phyloP scores from a whole-genome alignment of 2,797 vertebrate genomes.

The Chrosomus eos region DNA sequence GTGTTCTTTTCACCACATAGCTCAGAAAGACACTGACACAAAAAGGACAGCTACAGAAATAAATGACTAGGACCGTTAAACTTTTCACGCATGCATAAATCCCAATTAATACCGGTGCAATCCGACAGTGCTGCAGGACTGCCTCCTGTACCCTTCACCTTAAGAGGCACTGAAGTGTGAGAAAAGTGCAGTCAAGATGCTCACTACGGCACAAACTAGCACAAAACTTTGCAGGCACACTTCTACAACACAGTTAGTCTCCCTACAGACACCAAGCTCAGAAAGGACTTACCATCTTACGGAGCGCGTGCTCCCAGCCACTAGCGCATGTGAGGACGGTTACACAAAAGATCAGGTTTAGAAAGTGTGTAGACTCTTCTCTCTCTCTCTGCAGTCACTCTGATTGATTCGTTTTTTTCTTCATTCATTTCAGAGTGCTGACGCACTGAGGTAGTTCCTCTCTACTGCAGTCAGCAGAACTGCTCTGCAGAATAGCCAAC shows the following conservation, averaged over 20 bases:
- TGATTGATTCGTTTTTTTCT: slow-evolving; percentile 81
- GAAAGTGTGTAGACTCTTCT: slow-evolving; percentile 49
- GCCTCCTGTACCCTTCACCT: not conserved
- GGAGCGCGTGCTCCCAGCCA: slow-evolving; percentile 58
- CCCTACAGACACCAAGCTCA: slow-evolving; percentile 4
- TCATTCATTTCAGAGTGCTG: slow-evolving; percentile 90
- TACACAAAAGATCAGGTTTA: slow-evolving; percentile 69
- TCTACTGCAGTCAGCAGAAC: slow-evolving; percentile 87
- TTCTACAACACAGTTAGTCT: not conserved
- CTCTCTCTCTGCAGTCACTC: slow-evolving; percentile 75
- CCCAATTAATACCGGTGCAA: slow-evolving; percentile 15
- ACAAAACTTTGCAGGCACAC: slow-evolving; percentile 40
- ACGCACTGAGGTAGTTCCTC: slow-evolving; percentile 82
- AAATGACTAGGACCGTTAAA: not conserved
- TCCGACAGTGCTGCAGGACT: slow-evolving; percentile 13
- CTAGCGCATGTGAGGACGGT: slow-evolving; percentile 61
- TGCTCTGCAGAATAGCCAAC: slow-evolving; percentile 78
- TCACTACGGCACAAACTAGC: slow-evolving; percentile 38
- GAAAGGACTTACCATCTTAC: slow-evolving; percentile 76
- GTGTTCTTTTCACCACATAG: slow-evolving; percentile 45
- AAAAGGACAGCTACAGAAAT: not conserved
- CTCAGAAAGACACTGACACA: slow-evolving; percentile 16
- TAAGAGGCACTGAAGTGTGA: slow-evolving; percentile 14
- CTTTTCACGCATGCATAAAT: slow-evolving; percentile 9
- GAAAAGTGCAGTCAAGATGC: slow-evolving; percentile 41